Conservation (phyloP, 2,797 vertebrate species). For the Xerus rutilus region DNA sequence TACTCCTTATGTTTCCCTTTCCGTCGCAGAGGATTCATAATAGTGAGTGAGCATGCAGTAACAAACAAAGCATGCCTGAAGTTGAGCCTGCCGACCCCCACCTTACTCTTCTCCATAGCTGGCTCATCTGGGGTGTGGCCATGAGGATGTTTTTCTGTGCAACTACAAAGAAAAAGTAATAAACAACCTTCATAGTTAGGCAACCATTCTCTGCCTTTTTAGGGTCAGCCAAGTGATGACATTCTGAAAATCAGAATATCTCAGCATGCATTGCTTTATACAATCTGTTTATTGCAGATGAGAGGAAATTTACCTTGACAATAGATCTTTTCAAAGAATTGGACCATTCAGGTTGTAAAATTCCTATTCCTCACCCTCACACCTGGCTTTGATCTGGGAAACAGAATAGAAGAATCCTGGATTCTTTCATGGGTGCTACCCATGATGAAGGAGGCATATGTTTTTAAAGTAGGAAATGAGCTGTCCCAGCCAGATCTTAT, state of each 20-base stretch:
- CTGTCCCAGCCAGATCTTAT: background rate
- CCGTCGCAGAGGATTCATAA: background rate
- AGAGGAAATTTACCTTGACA: background rate
- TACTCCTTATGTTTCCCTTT: background rate
- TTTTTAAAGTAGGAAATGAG: background rate
- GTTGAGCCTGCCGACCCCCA: background rate
- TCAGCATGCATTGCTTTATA: background rate
- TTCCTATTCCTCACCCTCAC: background rate
- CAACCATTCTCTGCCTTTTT: background rate
- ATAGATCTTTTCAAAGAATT: background rate
- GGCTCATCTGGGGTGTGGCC: background rate
- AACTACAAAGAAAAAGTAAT: background rate
- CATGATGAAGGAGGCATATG: background rate
- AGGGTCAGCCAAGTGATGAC: background rate
- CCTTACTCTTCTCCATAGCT: background rate
- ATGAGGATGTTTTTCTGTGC: background rate
- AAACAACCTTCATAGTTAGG: background rate
- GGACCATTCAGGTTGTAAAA: background rate
- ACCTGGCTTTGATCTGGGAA: background rate
- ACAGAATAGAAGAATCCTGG: background rate
- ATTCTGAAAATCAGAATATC: background rate
- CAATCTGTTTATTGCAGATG: background rate
- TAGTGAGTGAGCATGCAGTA: background rate
- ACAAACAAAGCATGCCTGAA: background rate
- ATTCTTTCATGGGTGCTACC: background rate